Evolutionary conservation across 2,888 invertebrate genomes (phyloP).

Genomic region (Ligdia adustata): DNA sequence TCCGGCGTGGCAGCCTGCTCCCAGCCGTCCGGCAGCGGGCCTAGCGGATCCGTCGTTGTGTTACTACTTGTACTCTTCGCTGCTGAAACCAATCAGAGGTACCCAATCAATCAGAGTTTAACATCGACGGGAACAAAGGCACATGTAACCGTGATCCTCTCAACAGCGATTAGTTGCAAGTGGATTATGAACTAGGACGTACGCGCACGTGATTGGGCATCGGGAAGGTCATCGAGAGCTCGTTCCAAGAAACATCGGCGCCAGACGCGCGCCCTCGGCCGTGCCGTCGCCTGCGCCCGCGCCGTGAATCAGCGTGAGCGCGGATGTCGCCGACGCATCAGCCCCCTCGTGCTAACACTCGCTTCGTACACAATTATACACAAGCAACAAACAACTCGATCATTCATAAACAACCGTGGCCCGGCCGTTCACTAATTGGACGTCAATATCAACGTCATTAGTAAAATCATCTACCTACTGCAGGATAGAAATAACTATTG

Average conservation of each 20-base stretch:
- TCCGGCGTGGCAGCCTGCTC: constrained; percentile 93
- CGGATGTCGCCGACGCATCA: constrained; percentile 34
- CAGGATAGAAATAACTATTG: constrained; percentile 29
- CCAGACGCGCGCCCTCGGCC: constrained; percentile 59
- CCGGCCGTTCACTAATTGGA: constrained; percentile 43
- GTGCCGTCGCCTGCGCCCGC: constrained; percentile 42
- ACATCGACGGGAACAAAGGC: constrained; percentile 40
- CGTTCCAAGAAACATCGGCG: constrained; percentile 71
- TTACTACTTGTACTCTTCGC: constrained; percentile 83
- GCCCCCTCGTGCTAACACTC: constrained; percentile 42
- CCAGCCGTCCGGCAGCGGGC: constrained; percentile 94
- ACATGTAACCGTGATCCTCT: constrained; percentile 64
- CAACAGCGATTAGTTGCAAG: constrained; percentile 80
- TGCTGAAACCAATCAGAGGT: constrained; percentile 79
- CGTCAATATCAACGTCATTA: constrained; percentile 44
- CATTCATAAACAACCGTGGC: constrained; percentile 68
- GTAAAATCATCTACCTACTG: constrained; percentile 31
- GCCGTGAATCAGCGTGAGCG: constrained; percentile 29
- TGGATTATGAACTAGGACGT: constrained; percentile 58
- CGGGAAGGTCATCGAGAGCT: constrained; percentile 66
- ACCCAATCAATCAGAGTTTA: constrained; percentile 39
- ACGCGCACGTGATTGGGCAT: constrained; percentile 67
- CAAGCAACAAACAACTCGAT: constrained; percentile 55
- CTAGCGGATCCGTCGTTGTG: constrained; percentile 85
- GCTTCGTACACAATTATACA: constrained; percentile 41